These are phyloP conservation scores for Oryzias woworae DNA, from an alignment of 2,113 vertebrate species.

Conservation along the genomic window DNA sequence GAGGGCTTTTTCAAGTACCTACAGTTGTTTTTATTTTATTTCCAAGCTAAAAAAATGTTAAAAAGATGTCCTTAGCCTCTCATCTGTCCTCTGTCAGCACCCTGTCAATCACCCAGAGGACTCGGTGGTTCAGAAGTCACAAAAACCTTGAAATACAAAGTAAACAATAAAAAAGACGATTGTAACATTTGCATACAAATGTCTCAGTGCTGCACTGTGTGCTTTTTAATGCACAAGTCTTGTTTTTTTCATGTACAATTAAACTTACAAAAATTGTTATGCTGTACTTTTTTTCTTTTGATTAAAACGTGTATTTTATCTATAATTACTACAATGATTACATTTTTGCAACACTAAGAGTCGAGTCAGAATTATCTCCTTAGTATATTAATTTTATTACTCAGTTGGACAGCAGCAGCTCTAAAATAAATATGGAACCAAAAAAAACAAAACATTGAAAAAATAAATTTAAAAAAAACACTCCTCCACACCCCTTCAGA, in stretches of 20 bases:
- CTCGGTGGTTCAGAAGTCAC: constrained; percentile 48
- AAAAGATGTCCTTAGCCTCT: constrained; percentile 29
- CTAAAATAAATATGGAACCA: no score
- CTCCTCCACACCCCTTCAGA: constrained; percentile 15
- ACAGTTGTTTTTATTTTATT: constrained; percentile 27
- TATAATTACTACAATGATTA: no score
- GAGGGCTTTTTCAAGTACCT: constrained; percentile 49
- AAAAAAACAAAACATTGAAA: neutral
- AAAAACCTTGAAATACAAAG: constrained; percentile 54
- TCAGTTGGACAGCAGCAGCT: constrained; percentile 20
- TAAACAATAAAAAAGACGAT: constrained; percentile 1
- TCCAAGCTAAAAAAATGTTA: constrained; percentile 31
- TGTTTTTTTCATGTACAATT: no score
- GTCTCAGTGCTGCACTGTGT: constrained; percentile 10
- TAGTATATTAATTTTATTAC: constrained; percentile 4
- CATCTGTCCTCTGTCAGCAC: constrained; percentile 48
- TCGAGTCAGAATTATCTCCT: neutral
- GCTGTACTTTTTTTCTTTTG: no score
- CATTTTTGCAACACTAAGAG: no score
- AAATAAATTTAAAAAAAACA: constrained; percentile 4
- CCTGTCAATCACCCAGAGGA: constrained; percentile 42
- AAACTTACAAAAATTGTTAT: no score
- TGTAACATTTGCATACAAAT: constrained; percentile 48
- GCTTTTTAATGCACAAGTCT: neutral
- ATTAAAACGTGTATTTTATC: no score